A percentile compares a stretch with the other conserved stretches of the same genome.
Evolutionary conservation across 2,888 invertebrate species (phyloP).

Genomic region (Spilarctia lutea): DNA sequence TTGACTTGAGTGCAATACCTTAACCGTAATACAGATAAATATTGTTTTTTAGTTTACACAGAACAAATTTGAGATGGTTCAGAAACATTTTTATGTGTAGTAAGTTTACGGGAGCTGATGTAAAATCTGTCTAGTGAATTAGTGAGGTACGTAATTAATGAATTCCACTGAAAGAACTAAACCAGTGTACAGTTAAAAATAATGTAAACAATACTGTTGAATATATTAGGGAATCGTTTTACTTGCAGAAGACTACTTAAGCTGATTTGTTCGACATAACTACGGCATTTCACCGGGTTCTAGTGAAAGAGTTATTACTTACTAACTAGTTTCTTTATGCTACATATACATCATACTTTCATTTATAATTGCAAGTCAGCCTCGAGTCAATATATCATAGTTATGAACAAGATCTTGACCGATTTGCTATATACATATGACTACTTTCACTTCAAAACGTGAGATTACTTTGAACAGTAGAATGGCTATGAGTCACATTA

Average conservation of each 20-base stretch:
- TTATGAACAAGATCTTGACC: slow-evolving; percentile 43
- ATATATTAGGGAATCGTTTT: not conserved
- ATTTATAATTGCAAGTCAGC: slow-evolving; percentile 38
- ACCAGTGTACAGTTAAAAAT: too few species aligned
- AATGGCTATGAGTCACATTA: slow-evolving; percentile 52
- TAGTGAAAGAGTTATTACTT: slow-evolving; percentile 7
- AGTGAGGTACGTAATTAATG: too few species aligned
- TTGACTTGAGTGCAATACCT: not conserved
- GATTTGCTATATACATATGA: slow-evolving; percentile 55
- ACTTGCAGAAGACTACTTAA: not conserved
- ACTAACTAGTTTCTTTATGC: slow-evolving; percentile 10
- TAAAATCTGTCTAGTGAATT: not conserved
- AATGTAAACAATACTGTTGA: too few species aligned
- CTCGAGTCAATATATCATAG: slow-evolving; percentile 41
- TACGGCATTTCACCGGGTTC: not conserved
- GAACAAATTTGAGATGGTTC: too few species aligned
- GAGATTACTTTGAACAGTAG: slow-evolving; percentile 60
- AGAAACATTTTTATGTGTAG: too few species aligned
- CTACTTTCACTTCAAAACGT: slow-evolving; percentile 70
- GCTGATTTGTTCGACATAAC: not conserved
- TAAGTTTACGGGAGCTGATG: not conserved
- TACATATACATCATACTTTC: slow-evolving; percentile 30
- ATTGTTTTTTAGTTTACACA: not conserved
- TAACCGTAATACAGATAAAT: not conserved
- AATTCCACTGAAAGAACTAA: too few species aligned